Conservation (phyloP, 2,888 invertebrate species). For the Caenorhabditis drosophilae region DNA sequence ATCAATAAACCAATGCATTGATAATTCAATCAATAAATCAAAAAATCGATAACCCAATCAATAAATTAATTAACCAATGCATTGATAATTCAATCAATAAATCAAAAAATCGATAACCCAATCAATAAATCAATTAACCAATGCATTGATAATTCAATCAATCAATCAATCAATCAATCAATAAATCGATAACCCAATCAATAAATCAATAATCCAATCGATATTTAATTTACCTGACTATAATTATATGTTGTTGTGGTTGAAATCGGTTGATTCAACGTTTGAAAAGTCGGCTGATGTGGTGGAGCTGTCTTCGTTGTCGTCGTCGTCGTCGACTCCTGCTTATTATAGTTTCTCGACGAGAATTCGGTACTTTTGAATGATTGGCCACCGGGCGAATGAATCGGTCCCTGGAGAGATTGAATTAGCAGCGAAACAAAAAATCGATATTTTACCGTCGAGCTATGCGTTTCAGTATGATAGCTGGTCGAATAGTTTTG, state of each 20-base stretch:
- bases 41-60: too few relatives aligned
- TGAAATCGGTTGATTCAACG: conserved; percentile 38
- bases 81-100: too few relatives aligned
- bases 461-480: conserved; percentile 37
- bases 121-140: too few relatives aligned
- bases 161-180: too few relatives aligned
- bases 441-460: conserved; percentile 10
- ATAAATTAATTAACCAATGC: too few relatives aligned
- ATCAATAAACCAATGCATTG: too few relatives aligned
- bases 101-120: too few relatives aligned
- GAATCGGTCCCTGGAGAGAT: conserved; percentile 17
- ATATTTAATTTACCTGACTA: conserved; percentile 38
- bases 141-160: too few relatives aligned
- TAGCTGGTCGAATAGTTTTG: conserved; percentile 36
- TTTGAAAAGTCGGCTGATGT: conserved; percentile 26
- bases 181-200: background rate
- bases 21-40: too few relatives aligned
- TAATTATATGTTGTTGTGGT: conserved; percentile 46
- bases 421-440: too few relatives aligned
- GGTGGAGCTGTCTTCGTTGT: conserved; percentile 20
- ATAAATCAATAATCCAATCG: too few relatives aligned
- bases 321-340: conserved; percentile 35
- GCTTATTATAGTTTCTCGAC: conserved; percentile 34
- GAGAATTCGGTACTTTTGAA: conserved; percentile 38
- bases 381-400: conserved; percentile 39